phyloP scores from a whole-genome alignment of 2,797 vertebrate genomes.

The Eremophila alpestris region DNA sequence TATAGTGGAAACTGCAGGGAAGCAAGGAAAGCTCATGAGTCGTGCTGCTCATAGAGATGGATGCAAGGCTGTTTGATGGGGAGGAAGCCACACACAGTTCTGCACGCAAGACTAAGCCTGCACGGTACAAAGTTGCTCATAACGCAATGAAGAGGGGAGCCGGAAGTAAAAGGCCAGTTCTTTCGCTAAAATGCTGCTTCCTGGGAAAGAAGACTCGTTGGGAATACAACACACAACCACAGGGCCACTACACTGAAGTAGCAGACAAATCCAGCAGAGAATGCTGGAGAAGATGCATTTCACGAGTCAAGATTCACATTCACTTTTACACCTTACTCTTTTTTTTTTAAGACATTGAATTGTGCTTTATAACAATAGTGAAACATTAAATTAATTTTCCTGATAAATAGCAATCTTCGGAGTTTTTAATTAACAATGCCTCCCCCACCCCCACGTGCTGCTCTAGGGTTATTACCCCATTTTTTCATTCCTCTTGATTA shows the following conservation, averaged over 20 bases:
- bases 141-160: background rate
- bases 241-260: background rate
- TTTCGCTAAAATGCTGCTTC: background rate
- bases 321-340: background rate
- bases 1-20: background rate
- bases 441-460: accelerated
- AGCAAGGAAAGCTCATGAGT: background rate
- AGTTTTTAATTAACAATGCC: background rate
- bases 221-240: background rate
- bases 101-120: accelerated
- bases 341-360: background rate
- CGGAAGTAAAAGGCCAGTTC: background rate
- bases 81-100: accelerated
- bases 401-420: background rate
- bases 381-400: background rate
- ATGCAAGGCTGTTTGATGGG: accelerated
- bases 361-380: background rate
- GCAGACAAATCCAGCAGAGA: background rate
- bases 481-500: background rate
- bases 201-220: background rate
- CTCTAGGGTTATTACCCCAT: background rate
- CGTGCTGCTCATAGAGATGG: accelerated
- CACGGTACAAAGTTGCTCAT: background rate
- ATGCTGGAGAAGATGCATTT: background rate
- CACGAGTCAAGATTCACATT: background rate